Conservation (phyloP, 2,888 invertebrate species). For the Noctua pronuba region DNA sequence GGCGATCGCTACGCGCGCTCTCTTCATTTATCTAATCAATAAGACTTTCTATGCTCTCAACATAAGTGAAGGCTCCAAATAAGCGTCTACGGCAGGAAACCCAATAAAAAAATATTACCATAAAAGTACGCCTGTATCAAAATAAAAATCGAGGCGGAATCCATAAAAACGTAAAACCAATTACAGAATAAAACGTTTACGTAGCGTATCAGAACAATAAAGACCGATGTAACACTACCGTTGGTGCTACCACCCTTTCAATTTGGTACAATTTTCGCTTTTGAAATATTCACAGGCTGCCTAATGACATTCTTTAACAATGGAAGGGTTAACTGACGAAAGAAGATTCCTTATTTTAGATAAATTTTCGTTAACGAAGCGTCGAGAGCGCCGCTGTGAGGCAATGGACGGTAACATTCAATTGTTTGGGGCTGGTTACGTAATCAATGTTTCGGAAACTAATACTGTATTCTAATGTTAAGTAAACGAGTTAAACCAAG, state of each 20-base stretch:
- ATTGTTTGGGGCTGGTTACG: constrained; percentile 50
- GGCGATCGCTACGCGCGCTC: constrained; percentile 15
- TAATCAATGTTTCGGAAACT: constrained; percentile 38
- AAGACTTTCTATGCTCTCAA: constrained; percentile 13
- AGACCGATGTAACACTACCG: constrained; percentile 48
- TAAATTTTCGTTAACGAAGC: constrained; percentile 51
- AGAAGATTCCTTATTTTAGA: constrained; percentile 60
- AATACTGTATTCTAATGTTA: constrained; percentile 21
- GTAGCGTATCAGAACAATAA: constrained; percentile 60
- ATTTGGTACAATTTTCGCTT: constrained; percentile 63
- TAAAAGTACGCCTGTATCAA: constrained; percentile 38
- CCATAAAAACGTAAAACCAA: constrained; percentile 67
- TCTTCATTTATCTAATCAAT: constrained; percentile 30
- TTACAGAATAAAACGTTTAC: constrained; percentile 63
- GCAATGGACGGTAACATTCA: constrained; percentile 49
- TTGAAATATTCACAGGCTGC: constrained; percentile 67
- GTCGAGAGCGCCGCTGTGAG: constrained; percentile 22
- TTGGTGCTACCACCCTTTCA: constrained; percentile 28
- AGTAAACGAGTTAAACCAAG: neutral
- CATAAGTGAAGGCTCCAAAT: constrained; percentile 1
- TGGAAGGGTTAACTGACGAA: constrained; percentile 54
- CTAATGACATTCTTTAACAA: constrained; percentile 63
- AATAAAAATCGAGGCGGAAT: constrained; percentile 47
- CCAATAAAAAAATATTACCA: constrained; percentile 44
- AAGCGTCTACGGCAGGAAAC: constrained; percentile 4